Evolutionary conservation across 2,797 vertebrate species (phyloP), one percentile per base, ranked within the genome.

Genomic region (Notoglanidium macrostoma): DNA sequence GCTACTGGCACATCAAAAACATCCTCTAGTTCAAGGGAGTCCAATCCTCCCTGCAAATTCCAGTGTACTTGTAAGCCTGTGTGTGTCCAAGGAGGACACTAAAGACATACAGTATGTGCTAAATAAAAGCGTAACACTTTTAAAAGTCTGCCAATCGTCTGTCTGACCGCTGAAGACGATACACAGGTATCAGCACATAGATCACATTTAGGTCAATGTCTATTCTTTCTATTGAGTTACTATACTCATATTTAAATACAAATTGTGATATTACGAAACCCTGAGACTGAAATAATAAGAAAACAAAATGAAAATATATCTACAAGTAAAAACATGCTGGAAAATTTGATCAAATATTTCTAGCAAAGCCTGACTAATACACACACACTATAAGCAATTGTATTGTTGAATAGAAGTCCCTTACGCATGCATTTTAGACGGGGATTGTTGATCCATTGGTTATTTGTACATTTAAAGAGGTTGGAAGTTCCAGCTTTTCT

Each of bases 401-500:
- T 63, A 73, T 57, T 35, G 40, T 21, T 78, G 51, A 57, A 35
- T 0, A n/a, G 10, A 59, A 46, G 14, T 26, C 2, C 21, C 95
- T 94, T 94, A 96, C 95, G 76, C 91, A 93, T 96, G 51, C 95
- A 96, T 0, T 0, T 0, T 0, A 96, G 91, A 0, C 0, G 0
- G 21, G 17, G 0, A 0, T 0, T 0, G 3, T 0, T 4, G 67
- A 86, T 88, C 9, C 74, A 0, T 1, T 0, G 0, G 0, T 7
- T 0, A 0, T 10, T 0, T 0, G 0, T 0, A 72, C 96, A 96
- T 74, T 0, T 87, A 84, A 90, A 90, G 26, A 89, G 88, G 83
- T 23, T 88, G 7, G 96, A 96, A 2, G 94, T 94, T 79, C 96
- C 95, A 0, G 55, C 94, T 90, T 90, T 87, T 89, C 96, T 93